Conservation (phyloP, 1,140 invertebrate species). For the Ptiloglossa arizonensis region DNA sequence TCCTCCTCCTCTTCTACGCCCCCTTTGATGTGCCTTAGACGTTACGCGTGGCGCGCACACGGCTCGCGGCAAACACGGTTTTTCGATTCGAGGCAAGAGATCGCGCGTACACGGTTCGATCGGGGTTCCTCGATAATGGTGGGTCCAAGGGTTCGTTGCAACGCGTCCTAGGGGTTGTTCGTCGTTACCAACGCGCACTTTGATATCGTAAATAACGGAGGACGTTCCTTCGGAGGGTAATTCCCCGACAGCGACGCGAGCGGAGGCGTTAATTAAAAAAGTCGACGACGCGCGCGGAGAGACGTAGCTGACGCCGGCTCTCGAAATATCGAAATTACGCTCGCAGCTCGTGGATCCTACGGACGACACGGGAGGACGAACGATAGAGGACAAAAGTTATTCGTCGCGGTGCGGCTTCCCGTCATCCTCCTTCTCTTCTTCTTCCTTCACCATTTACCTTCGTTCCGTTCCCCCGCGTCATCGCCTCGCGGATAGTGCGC, state of each 20-base stretch:
- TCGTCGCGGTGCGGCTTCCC: slow-evolving; percentile 6
- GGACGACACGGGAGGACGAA: neutral
- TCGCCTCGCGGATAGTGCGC: too few relatives aligned
- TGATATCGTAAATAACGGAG: neutral
- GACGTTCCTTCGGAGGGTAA: neutral
- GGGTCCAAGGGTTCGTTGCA: neutral
- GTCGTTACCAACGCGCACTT: too few relatives aligned
- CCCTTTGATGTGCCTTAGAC: slow-evolving; percentile 36
- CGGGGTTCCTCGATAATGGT: neutral
- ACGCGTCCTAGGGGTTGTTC: neutral
- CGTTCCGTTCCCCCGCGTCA: too few relatives aligned
- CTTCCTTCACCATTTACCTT: too few relatives aligned
- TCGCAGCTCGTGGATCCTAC: too few relatives aligned
- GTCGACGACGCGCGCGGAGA: neutral
- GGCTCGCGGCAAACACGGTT: slow-evolving; percentile 61
- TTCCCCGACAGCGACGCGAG: neutral
- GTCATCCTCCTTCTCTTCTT: neutral
- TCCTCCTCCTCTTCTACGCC: too few relatives aligned
- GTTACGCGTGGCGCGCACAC: slow-evolving; percentile 36
- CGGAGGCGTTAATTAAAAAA: slow-evolving; percentile 34
- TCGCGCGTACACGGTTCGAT: neutral
- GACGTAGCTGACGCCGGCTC: neutral
- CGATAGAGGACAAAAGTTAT: slow-evolving; percentile 49
- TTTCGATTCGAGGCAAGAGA: slow-evolving; percentile 63
- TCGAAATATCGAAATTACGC: slow-evolving; percentile 1